Conservation (phyloP, 1,140 invertebrate genomes). For the Drosophila parabipectinata region DNA sequence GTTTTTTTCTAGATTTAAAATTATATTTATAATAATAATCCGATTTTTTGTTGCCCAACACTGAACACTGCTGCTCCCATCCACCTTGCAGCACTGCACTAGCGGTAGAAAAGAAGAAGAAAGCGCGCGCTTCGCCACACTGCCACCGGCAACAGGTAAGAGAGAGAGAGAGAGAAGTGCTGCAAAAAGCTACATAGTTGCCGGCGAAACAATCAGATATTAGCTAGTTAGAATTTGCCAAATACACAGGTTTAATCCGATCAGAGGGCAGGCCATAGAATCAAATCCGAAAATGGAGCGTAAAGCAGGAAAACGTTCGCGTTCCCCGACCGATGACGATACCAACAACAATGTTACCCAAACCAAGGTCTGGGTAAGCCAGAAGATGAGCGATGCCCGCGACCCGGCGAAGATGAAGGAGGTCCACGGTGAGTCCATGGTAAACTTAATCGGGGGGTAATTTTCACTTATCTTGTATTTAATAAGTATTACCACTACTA, state of each 20-base stretch:
- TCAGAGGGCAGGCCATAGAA: not conserved
- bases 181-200: not conserved
- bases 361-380: conserved; percentile 60
- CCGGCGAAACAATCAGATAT: not conserved
- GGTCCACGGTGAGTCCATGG: conserved; percentile 52
- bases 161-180: not conserved
- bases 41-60: not conserved
- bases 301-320: conserved; percentile 50
- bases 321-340: conserved; percentile 55
- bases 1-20: no score
- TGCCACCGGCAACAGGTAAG: conserved; percentile 15
- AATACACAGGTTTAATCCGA: not conserved
- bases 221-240: not conserved
- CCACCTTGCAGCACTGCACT: not conserved
- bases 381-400: conserved; percentile 56
- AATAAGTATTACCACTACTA: no score
- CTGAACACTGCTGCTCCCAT: not conserved
- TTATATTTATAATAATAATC: no score
- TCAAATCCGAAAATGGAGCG: conserved; percentile 34
- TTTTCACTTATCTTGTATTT: no score
- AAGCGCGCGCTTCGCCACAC: conserved; percentile 8
- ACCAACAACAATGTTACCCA: conserved; percentile 59
- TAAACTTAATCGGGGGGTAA: no score
- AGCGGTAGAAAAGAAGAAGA: conserved; percentile 1
- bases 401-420: conserved; percentile 65